A percentile compares a stretch with the other conserved stretches of the same genome.
Evolutionary conservation across 2,888 invertebrate species (phyloP).

Genomic region (Cheilosia soror): DNA sequence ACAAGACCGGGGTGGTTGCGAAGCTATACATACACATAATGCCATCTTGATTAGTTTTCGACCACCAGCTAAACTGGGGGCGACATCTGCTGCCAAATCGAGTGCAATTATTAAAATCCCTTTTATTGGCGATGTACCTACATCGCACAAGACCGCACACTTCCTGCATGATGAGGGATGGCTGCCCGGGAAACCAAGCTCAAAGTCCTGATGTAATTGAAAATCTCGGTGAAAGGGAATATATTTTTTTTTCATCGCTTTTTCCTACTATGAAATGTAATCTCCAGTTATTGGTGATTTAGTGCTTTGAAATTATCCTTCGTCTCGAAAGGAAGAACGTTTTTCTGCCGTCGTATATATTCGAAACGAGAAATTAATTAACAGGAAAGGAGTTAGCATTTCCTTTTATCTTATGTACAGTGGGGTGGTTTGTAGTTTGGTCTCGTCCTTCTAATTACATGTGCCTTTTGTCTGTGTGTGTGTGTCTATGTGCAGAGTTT

Average conservation of each 20-base stretch:
- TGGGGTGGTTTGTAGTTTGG: slow-evolving; percentile 8
- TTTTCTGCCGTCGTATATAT: slow-evolving; percentile 29
- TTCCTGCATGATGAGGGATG: background rate
- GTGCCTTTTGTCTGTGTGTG: slow-evolving; percentile 24
- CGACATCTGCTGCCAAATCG: slow-evolving; percentile 42
- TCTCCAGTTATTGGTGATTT: slow-evolving; percentile 55
- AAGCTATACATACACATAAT: slow-evolving; percentile 31
- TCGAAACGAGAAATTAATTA: slow-evolving; percentile 67
- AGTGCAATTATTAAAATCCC: slow-evolving; percentile 53
- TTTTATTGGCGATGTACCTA: slow-evolving; percentile 25
- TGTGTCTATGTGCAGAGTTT: background rate
- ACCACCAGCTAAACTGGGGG: slow-evolving; percentile 4
- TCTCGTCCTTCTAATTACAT: slow-evolving; percentile 62
- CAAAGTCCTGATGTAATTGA: slow-evolving; percentile 58
- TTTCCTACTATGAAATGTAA: slow-evolving; percentile 45
- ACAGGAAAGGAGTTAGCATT: slow-evolving; percentile 56
- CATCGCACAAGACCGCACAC: slow-evolving; percentile 2
- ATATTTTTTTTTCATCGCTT: background rate
- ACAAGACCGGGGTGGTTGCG: slow-evolving; percentile 13
- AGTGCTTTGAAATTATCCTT: slow-evolving; percentile 53
- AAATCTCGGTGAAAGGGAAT: slow-evolving; percentile 43
- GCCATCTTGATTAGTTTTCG: slow-evolving; percentile 69
- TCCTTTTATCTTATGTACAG: slow-evolving; percentile 8
- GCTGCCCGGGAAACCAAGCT: slow-evolving; percentile 28
- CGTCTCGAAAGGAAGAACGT: slow-evolving; percentile 41